Percentiles rank a stretch among this genome's conserved stretches.
phyloP scores from a whole-genome alignment of 2,797 vertebrate species.

The Chelonia mydas region DNA sequence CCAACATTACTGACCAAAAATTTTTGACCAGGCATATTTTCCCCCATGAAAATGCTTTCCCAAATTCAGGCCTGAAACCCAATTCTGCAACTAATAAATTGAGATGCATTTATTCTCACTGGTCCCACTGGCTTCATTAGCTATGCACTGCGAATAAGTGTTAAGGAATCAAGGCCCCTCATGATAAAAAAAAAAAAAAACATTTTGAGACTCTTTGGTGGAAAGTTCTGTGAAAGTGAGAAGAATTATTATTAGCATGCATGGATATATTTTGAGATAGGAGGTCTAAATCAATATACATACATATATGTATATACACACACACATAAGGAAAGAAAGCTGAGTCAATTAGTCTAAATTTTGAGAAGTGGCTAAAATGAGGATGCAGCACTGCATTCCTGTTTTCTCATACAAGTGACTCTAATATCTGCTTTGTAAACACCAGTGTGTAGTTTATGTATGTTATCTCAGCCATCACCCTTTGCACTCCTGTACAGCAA shows the following conservation, averaged over 20 bases:
- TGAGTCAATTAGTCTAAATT: neutral
- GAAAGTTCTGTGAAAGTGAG: neutral
- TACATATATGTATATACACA: accelerated
- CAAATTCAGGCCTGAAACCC: neutral
- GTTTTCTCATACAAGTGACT: neutral
- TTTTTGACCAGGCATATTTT: neutral
- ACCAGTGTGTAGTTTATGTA: neutral
- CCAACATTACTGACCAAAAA: neutral
- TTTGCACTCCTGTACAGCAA: neutral
- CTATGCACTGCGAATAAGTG: neutral
- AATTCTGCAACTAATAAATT: neutral
- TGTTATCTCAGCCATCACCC: neutral
- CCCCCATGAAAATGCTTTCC: neutral
- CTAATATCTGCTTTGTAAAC: neutral
- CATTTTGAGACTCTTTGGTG: neutral
- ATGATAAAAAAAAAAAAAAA: neutral
- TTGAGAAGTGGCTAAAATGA: neutral
- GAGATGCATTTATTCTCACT: neutral
- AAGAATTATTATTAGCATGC: neutral
- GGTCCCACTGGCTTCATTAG: neutral
- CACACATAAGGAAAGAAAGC: neutral
- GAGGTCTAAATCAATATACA: neutral
- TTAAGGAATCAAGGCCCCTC: neutral
- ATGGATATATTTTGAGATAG: neutral
- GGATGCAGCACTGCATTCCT: neutral